phyloP scores from a whole-genome alignment of 1,140 invertebrate species.

The Dreissena polymorpha region DNA sequence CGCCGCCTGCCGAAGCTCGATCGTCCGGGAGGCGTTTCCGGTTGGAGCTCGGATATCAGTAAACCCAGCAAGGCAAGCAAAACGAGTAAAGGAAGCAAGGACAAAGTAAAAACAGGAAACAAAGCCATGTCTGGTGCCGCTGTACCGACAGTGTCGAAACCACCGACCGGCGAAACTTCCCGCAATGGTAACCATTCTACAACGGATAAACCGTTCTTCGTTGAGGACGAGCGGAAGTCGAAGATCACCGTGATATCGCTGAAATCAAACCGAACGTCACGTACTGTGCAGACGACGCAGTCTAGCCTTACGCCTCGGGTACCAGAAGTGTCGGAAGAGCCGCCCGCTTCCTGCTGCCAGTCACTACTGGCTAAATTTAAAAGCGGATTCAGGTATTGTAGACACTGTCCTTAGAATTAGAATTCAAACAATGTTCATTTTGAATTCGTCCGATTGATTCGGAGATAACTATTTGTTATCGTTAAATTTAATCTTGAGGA shows the following conservation, averaged over 20 bases:
- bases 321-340: background rate
- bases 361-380: constrained; percentile 12
- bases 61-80: constrained; percentile 3
- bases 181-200: too few species aligned
- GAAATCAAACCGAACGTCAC: constrained; percentile 46
- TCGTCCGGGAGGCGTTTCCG: background rate
- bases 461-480: too few species aligned
- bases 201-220: background rate
- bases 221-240: constrained; percentile 38
- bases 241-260: constrained; percentile 48
- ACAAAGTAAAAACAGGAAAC: background rate
- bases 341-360: too few species aligned
- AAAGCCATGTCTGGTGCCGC: background rate
- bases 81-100: background rate
- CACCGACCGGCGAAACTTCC: background rate
- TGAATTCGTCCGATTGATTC: too few species aligned
- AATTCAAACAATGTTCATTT: too few species aligned
- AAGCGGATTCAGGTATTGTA: constrained; percentile 38
- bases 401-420: too few species aligned
- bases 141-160: background rate
- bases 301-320: constrained; percentile 26
- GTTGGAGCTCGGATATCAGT: constrained; percentile 7
- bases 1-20: constrained; percentile 29
- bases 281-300: constrained; percentile 40
- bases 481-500: too few species aligned